Evolutionary conservation across 2,797 vertebrate genomes (phyloP), one percentile per base, ranked within the genome.

Genomic region (Halcyon badia): DNA sequence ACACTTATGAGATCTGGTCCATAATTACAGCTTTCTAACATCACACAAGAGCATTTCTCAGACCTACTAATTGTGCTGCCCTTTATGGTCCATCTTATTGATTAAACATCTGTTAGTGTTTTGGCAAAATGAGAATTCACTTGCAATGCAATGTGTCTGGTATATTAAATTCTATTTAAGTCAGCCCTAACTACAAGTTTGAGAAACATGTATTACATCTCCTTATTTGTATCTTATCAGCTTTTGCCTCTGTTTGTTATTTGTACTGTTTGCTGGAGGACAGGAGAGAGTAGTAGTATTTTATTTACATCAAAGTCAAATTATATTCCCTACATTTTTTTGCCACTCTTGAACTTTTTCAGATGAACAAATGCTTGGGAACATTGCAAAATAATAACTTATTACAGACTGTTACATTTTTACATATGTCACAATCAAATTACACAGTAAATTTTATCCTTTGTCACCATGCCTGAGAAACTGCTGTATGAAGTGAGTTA

Each of bases 101-200:
- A 96, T 97, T 96, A 97, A 96, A 97, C 69, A 93, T 96, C 95
- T 97, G 95, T 95, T 97, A 96, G 64, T 93, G 87, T 97, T 97
- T 96, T 95, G 89, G 80, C 0, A 2, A 97, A 95, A 88, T 94
- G 95, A 97, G 76, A 96, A 94, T 95, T 94, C 87, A 71, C 69
- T 96, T 91, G 82, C 87, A 92, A 79, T 95, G 70, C n/a, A 96
- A 94, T 95, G 61, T 90, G 61, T 83, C 58, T 96, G 80, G 69
- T 96, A 83, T 95, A 96, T 95, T 97, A 97, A 97, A 96, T 94
- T 94, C 82, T 95, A 95, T 97, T 66, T 97, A 97, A 96, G 52
- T 89, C 92, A 83, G 83, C 35, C 31, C 60, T 96, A 70, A 95
- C 69, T 86, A 93, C 31, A 93, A 96, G 35, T 88, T 94, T 86